phyloP scores from a whole-genome alignment of 2,797 vertebrate species.

The Melanotaenia nigrans region DNA sequence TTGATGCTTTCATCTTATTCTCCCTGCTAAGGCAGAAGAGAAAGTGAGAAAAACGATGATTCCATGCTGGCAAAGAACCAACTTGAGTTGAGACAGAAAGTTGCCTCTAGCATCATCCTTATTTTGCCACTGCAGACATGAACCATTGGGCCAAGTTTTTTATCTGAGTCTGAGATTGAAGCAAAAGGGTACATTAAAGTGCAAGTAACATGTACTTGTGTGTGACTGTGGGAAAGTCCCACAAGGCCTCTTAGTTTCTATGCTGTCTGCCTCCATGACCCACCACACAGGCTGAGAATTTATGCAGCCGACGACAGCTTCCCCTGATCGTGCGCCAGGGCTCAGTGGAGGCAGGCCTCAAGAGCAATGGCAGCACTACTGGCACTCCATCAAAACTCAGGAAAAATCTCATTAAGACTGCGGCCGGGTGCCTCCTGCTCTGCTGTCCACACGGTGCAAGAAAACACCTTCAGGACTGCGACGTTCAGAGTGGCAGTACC shows the following conservation, averaged over 20 bases:
- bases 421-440: conserved; percentile 61
- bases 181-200: conserved; percentile 69
- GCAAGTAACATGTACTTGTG: conserved; percentile 71
- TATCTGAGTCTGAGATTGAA: conserved; percentile 45
- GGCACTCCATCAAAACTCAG: conserved; percentile 84
- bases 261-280: conserved; percentile 76
- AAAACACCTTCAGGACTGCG: conserved; percentile 70
- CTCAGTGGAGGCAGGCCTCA: conserved; percentile 82
- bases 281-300: conserved; percentile 88
- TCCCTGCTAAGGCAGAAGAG: not conserved
- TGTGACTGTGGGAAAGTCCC: conserved; percentile 79
- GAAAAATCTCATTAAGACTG: conserved; percentile 81
- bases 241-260: conserved; percentile 70
- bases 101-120: conserved; percentile 42
- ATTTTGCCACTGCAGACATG: conserved; percentile 47
- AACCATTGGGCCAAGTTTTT: conserved; percentile 43
- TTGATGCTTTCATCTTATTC: not conserved
- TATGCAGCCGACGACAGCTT: conserved; percentile 88
- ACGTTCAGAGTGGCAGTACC: conserved; percentile 36
- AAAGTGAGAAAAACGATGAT: conserved; percentile 30
- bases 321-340: conserved; percentile 90
- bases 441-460: conserved; percentile 35
- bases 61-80: conserved; percentile 26
- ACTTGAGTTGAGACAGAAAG: conserved; percentile 47
- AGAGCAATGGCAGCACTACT: conserved; percentile 75